Conservation (phyloP, 2,888 invertebrate species). For the Coenonympha arcania region DNA sequence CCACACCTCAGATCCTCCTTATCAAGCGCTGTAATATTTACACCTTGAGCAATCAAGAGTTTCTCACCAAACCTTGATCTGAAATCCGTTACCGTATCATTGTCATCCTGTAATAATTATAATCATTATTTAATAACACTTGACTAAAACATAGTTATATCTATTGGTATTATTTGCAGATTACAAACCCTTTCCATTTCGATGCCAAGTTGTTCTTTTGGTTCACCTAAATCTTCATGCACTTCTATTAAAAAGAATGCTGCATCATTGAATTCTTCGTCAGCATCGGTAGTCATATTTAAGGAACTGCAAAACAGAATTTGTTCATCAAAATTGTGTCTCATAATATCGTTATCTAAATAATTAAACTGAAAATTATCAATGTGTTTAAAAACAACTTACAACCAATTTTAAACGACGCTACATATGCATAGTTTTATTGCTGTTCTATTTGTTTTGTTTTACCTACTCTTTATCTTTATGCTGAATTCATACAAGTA, state of each 20-base stretch:
- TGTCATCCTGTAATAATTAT: conserved; percentile 71
- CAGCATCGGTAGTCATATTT: conserved; percentile 55
- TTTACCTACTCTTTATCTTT: conserved; percentile 16
- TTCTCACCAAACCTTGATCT: conserved; percentile 80
- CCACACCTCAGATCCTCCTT: conserved; percentile 84
- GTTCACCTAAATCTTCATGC: conserved; percentile 82
- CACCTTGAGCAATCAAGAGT: conserved; percentile 76
- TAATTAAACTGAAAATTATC: background rate
- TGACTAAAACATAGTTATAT: background rate
- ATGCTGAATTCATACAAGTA: conserved; percentile 19
- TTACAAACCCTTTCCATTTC: conserved; percentile 77
- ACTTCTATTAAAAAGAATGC: conserved; percentile 79
- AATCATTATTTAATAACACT: background rate
- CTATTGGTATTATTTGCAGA: conserved; percentile 26
- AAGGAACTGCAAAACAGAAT: conserved; percentile 35
- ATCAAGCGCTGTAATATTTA: conserved; percentile 82
- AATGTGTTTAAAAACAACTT: too few relatives aligned
- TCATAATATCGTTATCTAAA: background rate
- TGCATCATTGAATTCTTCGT: conserved; percentile 65
- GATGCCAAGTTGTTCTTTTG: conserved; percentile 83
- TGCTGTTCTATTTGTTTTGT: conserved; percentile 10
- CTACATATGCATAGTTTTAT: background rate
- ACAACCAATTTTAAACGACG: background rate
- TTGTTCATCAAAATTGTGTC: background rate
- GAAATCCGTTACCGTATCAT: conserved; percentile 82